Percentiles rank a stretch among this genome's conserved stretches.
phyloP scores from a whole-genome alignment of 2,888 invertebrate genomes.

The Lottia scabra region DNA sequence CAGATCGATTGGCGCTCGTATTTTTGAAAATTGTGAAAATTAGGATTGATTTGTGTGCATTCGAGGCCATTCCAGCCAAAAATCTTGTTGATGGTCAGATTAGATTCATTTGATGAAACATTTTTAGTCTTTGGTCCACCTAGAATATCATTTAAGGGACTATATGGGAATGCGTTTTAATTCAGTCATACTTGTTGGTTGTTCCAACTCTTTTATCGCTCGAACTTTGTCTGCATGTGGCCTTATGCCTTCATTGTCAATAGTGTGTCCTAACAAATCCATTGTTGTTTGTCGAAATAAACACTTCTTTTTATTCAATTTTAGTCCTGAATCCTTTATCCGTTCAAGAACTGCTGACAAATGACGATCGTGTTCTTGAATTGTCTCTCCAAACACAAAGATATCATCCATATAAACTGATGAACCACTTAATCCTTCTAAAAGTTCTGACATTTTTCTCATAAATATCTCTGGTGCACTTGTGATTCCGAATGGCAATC shows the following conservation, averaged over 20 bases:
- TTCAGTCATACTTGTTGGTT: not conserved
- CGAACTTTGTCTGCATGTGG: not conserved
- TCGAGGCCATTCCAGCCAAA: no score
- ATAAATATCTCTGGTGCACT: not conserved
- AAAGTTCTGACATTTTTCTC: not conserved
- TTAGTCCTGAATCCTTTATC: not conserved
- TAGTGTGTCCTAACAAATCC: not conserved
- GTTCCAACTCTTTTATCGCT: no score
- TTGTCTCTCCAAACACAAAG: not conserved
- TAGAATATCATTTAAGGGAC: no score
- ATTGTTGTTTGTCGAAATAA: not conserved
- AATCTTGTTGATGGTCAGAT: no score
- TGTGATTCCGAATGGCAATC: not conserved
- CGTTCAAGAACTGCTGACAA: not conserved
- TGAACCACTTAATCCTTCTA: not conserved
- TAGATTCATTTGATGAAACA: no score
- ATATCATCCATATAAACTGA: not conserved
- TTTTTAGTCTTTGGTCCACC: no score
- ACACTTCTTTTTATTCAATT: not conserved
- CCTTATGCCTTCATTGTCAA: not conserved
- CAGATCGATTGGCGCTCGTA: no score
- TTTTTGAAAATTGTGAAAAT: no score
- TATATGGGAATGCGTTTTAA: no score
- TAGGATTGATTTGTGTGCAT: no score
- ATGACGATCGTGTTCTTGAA: not conserved